phyloP scores from a whole-genome alignment of 2,113 vertebrate species.

The Falcunculus frontatus region DNA sequence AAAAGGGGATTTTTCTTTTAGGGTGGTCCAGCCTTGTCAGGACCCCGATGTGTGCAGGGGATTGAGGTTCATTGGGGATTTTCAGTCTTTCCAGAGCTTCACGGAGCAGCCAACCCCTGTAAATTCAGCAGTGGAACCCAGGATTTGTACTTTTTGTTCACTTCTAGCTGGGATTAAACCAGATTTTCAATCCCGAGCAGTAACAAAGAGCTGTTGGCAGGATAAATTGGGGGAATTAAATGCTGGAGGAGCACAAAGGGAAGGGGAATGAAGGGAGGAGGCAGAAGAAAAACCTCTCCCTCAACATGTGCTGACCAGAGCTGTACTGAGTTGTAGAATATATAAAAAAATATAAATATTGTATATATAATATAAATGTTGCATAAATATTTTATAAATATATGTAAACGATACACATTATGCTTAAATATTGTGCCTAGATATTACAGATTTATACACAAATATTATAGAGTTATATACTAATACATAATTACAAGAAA shows the following conservation, averaged over 20 bases:
- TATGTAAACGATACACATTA: fast-evolving
- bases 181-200: not conserved
- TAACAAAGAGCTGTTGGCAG: fast-evolving
- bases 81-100: not conserved
- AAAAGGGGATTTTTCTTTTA: not conserved
- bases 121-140: not conserved
- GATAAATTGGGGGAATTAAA: not conserved
- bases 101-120: fast-evolving
- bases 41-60: fast-evolving
- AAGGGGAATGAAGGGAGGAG: not conserved
- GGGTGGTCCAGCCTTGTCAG: not conserved
- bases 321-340: not conserved
- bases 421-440: not conserved
- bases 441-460: not conserved
- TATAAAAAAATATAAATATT: not conserved
- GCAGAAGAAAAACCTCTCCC: not conserved
- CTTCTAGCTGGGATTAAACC: not conserved
- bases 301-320: not conserved
- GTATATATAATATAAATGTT: too few species aligned
- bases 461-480: not conserved
- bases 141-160: not conserved
- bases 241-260: not conserved
- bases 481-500: not conserved
- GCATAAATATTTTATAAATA: not conserved
- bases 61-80: not conserved